Percentiles rank a stretch among this genome's conserved stretches.
phyloP scores from a whole-genome alignment of 2,888 invertebrate species.

The Agrypnus murinus region DNA sequence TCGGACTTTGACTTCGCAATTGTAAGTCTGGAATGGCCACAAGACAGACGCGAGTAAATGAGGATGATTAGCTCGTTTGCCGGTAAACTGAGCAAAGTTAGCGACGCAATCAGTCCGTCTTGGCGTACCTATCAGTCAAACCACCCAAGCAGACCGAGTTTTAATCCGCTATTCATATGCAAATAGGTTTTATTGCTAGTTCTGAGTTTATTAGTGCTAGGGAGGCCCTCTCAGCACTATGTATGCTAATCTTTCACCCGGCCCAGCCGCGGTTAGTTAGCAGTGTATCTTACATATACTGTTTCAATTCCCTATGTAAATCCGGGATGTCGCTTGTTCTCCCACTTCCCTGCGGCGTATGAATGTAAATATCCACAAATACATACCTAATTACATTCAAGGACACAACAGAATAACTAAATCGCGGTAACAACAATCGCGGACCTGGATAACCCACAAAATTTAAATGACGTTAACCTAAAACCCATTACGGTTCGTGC shows the following conservation, averaged over 20 bases:
- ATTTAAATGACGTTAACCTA: conserved; percentile 42
- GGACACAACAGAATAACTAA: conserved; percentile 41
- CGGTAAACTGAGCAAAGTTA: conserved; percentile 60
- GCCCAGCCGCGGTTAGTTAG: conserved; percentile 52
- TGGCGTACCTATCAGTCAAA: conserved; percentile 59
- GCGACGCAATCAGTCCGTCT: conserved; percentile 59
- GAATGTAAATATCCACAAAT: conserved; percentile 53
- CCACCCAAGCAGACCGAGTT: conserved; percentile 64
- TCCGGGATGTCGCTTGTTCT: conserved; percentile 47
- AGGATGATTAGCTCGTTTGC: conserved; percentile 66
- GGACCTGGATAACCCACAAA: conserved; percentile 41
- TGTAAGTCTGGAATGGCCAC: conserved; percentile 52
- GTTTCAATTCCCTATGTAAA: conserved; percentile 54
- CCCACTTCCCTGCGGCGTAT: conserved; percentile 49
- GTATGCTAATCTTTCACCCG: conserved; percentile 65
- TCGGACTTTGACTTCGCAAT: conserved; percentile 32
- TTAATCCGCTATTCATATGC: conserved; percentile 71
- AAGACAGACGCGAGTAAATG: conserved; percentile 59
- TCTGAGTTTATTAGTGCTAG: conserved; percentile 67
- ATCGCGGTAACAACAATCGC: conserved; percentile 43
- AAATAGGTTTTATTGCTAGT: conserved; percentile 71
- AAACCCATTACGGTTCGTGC: conserved; percentile 35
- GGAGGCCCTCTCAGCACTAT: conserved; percentile 58
- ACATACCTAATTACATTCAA: conserved; percentile 50
- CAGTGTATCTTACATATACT: conserved; percentile 55